Percentiles rank a stretch among this genome's conserved stretches.
These are phyloP conservation scores for Cecropterus lyciades DNA, from an alignment of 1,140 invertebrate species.

Conservation along the genomic window DNA sequence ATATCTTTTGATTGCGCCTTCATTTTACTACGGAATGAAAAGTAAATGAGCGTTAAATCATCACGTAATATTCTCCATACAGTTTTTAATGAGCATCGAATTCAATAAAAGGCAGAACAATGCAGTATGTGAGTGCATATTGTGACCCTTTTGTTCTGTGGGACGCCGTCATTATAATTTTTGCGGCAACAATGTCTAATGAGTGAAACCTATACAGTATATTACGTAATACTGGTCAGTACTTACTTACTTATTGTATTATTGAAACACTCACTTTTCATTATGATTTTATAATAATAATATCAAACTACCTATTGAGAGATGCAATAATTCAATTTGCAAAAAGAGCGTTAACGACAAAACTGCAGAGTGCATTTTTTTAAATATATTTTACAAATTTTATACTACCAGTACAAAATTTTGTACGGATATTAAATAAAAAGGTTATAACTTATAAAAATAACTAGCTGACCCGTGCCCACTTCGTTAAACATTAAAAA, in stretches of 20 bases:
- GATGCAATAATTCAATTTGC: no score
- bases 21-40: slow-evolving; percentile 18
- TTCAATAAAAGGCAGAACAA: slow-evolving; percentile 73
- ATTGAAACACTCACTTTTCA: no score
- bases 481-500: no score
- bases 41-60: slow-evolving; percentile 30
- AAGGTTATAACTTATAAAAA: no score
- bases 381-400: no score
- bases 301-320: no score
- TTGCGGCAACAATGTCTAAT: slow-evolving; percentile 68
- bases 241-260: slow-evolving; percentile 22
- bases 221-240: slow-evolving; percentile 40
- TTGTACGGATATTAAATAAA: no score
- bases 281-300: no score
- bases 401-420: no score
- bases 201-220: slow-evolving; percentile 48
- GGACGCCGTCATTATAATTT: slow-evolving; percentile 68
- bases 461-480: no score
- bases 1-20: slow-evolving; percentile 21
- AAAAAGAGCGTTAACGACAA: no score
- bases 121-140: slow-evolving; percentile 65
- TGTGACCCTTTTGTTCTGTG: slow-evolving; percentile 65
- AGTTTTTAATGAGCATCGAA: slow-evolving; percentile 77
- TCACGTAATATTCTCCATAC: slow-evolving; percentile 30
- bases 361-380: no score